Conservation (phyloP, 2,113 vertebrate genomes). For the Cervus canadensis region DNA sequence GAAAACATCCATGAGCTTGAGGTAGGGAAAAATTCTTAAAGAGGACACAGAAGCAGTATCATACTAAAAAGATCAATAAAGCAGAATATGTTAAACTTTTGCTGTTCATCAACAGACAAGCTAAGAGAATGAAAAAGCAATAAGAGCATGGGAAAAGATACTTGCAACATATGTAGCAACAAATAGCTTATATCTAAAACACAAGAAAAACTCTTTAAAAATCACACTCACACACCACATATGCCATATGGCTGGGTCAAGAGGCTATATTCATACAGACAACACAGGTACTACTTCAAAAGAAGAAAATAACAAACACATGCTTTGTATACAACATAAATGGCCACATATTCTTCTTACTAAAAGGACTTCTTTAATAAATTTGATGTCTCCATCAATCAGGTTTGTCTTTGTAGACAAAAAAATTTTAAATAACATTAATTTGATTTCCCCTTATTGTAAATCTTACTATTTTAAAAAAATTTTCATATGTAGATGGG, state of each 20-base stretch:
- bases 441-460: not conserved
- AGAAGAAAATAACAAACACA: not conserved
- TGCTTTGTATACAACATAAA: not conserved
- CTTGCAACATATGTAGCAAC: not conserved
- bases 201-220: not conserved
- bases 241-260: not conserved
- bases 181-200: not conserved
- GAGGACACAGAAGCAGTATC: not conserved
- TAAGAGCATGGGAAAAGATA: not conserved
- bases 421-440: not conserved
- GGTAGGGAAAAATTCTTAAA: not conserved
- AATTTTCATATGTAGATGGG: not conserved
- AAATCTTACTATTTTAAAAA: not conserved
- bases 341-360: not conserved
- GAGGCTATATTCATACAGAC: not conserved
- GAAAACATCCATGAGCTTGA: not conserved
- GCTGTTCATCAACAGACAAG: slow-evolving; percentile 12
- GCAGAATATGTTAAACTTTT: not conserved
- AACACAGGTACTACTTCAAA: not conserved
- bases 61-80: not conserved
- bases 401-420: not conserved
- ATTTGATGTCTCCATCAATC: not conserved
- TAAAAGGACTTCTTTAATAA: not conserved
- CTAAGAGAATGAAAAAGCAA: not conserved
- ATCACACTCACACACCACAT: not conserved